Evolutionary conservation across 2,113 vertebrate genomes (phyloP).

Genomic region (Sialia sialis): DNA sequence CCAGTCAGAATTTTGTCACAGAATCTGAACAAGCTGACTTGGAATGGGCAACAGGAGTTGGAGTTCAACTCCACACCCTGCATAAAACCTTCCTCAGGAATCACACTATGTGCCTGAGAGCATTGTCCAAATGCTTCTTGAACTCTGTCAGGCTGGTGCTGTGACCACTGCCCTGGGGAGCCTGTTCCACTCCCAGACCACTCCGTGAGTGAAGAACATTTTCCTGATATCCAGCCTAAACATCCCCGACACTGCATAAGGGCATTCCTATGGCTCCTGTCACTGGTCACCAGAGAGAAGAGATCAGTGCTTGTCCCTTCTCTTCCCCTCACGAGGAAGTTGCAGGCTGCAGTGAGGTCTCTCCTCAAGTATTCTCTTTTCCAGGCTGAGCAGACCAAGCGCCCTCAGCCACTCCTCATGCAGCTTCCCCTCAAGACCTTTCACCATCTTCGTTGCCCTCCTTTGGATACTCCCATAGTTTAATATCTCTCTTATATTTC

Average conservation of each 20-base stretch:
- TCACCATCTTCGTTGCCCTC: background rate
- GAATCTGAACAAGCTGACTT: background rate
- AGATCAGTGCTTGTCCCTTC: background rate
- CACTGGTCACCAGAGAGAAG: background rate
- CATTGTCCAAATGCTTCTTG: background rate
- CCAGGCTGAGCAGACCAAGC: background rate
- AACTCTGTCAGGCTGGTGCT: background rate
- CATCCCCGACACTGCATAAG: too few species aligned
- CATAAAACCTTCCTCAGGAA: background rate
- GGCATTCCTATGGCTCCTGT: background rate
- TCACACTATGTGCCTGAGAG: background rate
- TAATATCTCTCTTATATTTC: background rate
- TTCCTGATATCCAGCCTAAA: background rate
- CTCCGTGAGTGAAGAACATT: background rate
- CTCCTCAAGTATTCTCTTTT: background rate
- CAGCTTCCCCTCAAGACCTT: background rate
- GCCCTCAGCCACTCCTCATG: background rate
- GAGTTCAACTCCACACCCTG: background rate
- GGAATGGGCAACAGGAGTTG: background rate
- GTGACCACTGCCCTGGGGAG: background rate
- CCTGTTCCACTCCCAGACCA: background rate
- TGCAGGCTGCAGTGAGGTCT: fast-evolving
- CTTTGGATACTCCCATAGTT: background rate
- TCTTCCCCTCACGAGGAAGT: background rate
- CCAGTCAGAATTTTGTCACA: background rate